A percentile compares a stretch with the other conserved stretches of the same genome.
phyloP scores from a whole-genome alignment of 2,888 invertebrate genomes.

The Gisinianus flammeolus region DNA sequence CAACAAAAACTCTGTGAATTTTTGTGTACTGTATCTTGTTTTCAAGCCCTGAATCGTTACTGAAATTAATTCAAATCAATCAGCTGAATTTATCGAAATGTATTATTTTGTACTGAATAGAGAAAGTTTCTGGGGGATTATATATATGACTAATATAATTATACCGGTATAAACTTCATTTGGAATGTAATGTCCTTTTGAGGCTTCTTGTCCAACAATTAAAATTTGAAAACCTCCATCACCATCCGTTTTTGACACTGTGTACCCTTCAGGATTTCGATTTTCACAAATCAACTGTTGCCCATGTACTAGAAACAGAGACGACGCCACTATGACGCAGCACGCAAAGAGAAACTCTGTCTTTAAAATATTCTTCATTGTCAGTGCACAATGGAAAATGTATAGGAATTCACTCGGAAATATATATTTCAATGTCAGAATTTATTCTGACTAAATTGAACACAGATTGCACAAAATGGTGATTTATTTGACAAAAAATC shows the following conservation, averaged over 20 bases:
- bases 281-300: constrained; percentile 57
- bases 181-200: constrained; percentile 48
- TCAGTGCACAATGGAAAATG: not conserved
- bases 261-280: constrained; percentile 55
- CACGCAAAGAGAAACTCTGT: not conserved
- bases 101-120: not conserved
- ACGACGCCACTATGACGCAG: not conserved
- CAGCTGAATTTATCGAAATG: not conserved
- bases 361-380: not conserved
- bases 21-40: constrained; percentile 60
- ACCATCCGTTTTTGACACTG: constrained; percentile 49
- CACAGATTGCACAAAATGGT: not conserved
- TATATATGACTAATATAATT: not conserved
- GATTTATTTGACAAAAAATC: not conserved
- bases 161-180: constrained; percentile 58
- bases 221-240: constrained; percentile 55
- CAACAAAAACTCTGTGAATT: constrained; percentile 78
- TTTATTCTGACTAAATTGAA: too few relatives aligned
- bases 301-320: constrained; percentile 5
- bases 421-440: too few relatives aligned
- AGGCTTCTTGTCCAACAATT: constrained; percentile 47
- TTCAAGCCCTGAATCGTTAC: constrained; percentile 61
- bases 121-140: too few relatives aligned
- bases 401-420: too few relatives aligned
- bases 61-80: constrained; percentile 44